Conservation (phyloP, 2,888 invertebrate genomes). For the Melanophora roralis region DNA sequence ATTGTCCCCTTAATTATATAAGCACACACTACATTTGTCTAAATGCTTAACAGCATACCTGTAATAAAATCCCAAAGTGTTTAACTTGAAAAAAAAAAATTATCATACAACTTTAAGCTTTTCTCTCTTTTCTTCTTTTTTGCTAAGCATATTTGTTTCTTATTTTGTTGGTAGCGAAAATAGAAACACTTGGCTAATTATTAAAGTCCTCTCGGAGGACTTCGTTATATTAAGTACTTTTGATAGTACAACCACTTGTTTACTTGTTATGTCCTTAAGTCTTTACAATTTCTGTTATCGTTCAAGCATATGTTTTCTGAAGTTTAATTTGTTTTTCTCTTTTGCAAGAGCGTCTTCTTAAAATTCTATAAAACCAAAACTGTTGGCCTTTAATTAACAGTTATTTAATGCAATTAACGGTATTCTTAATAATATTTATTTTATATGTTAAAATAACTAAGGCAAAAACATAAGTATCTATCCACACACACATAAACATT, state of each 20-base stretch:
- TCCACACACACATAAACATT: background rate
- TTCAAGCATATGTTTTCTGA: conserved; percentile 7
- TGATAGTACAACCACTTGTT: background rate
- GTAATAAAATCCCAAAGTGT: no score
- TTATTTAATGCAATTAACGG: conserved; percentile 54
- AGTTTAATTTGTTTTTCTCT: background rate
- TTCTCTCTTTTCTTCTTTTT: background rate
- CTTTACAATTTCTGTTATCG: background rate
- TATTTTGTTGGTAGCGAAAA: background rate
- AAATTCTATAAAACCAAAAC: conserved; percentile 9
- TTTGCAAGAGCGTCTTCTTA: background rate
- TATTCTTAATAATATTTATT: conserved; percentile 41
- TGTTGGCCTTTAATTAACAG: conserved; percentile 53
- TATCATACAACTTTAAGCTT: background rate
- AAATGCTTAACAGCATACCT: no score
- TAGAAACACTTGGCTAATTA: background rate
- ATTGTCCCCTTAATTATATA: no score
- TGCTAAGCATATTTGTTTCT: no score
- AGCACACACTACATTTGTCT: no score
- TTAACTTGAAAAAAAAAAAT: no score
- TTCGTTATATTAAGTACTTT: background rate
- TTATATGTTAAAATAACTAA: background rate
- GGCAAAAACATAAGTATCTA: background rate
- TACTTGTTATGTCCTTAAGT: background rate
- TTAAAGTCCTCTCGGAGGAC: background rate